These are phyloP conservation scores for Oreotrochilus melanogaster DNA, from an alignment of 2,113 vertebrate genomes.

Conservation along the genomic window DNA sequence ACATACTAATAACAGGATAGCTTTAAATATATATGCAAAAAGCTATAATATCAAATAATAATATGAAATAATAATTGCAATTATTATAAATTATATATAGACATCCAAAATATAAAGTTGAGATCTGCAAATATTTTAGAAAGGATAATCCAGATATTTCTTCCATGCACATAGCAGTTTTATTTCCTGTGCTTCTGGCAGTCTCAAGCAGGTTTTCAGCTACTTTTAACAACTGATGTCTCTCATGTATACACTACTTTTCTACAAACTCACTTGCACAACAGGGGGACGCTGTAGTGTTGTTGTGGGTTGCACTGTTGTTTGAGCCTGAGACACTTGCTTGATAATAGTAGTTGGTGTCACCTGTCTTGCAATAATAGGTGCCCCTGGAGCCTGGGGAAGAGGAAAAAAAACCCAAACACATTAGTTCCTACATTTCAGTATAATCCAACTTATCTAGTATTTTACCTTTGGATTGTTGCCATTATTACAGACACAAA, in stretches of 20 bases:
- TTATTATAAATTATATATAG: background rate
- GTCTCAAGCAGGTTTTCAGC: background rate
- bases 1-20: background rate
- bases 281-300: slow-evolving; percentile 90
- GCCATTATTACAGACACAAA: background rate
- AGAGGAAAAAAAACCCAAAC: background rate
- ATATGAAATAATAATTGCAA: background rate
- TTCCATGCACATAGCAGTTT: background rate
- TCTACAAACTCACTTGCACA: slow-evolving; percentile 84
- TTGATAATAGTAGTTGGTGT: slow-evolving; percentile 92
- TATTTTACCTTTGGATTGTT: background rate
- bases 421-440: background rate
- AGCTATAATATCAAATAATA: background rate
- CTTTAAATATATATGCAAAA: background rate
- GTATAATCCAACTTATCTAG: background rate
- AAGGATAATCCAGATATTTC: background rate
- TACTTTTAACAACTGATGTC: background rate
- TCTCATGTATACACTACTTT: fast-evolving
- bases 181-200: background rate
- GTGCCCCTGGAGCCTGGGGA: slow-evolving; percentile 87
- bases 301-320: slow-evolving; percentile 85
- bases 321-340: slow-evolving; percentile 88
- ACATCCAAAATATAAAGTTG: background rate
- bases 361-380: slow-evolving; percentile 87
- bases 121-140: background rate